A percentile compares a stretch with the other conserved stretches of the same genome.
These are phyloP conservation scores for Cinclus mexicanus DNA, from an alignment of 2,113 vertebrate species.

Conservation along the genomic window DNA sequence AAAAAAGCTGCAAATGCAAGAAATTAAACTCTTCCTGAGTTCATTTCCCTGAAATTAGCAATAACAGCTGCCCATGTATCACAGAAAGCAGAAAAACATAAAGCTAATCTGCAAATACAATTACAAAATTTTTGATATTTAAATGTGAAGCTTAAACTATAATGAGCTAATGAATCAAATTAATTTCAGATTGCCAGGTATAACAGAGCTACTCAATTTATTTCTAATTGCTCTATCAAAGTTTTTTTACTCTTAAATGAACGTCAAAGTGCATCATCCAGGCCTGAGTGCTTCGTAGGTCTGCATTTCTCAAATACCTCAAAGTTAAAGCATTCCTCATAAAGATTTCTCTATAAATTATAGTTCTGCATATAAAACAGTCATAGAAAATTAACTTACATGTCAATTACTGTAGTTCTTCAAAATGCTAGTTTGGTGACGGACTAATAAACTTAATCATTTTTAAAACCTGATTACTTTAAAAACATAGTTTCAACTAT, in stretches of 20 bases:
- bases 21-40: constrained; percentile 1
- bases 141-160: constrained; percentile 28
- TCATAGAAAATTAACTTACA: neutral
- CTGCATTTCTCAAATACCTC: neutral
- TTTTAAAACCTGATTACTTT: neutral
- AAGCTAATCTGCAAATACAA: constrained; percentile 32
- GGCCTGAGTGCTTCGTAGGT: neutral
- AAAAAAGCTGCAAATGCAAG: neutral
- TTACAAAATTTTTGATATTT: constrained; percentile 36
- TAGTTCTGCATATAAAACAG: neutral
- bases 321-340: neutral
- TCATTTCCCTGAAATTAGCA: constrained; percentile 35
- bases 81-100: constrained; percentile 22
- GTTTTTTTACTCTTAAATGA: neutral
- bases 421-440: neutral
- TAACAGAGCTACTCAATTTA: neutral
- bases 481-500: neutral
- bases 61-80: constrained; percentile 33
- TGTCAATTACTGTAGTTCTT: neutral
- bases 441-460: neutral
- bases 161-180: neutral
- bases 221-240: constrained; percentile 22
- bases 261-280: neutral
- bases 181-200: constrained; percentile 7
- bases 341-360: neutral